A percentile compares a stretch with the other conserved stretches of the same genome.
These are phyloP conservation scores for Hedychridium roseum DNA, from an alignment of 2,888 invertebrate species.

Conservation along the genomic window DNA sequence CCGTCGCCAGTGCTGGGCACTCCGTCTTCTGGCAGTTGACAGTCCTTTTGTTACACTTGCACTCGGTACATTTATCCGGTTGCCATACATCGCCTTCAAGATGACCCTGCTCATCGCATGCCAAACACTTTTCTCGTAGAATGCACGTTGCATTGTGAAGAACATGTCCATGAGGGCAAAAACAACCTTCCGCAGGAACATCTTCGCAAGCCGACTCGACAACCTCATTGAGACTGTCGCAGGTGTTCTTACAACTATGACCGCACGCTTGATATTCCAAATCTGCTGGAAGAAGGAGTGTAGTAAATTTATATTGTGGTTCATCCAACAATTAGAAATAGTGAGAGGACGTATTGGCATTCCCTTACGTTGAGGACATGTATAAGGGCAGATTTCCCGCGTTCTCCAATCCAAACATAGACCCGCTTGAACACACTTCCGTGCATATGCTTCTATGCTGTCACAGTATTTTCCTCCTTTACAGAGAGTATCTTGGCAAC, in stretches of 20 bases:
- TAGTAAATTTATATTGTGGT: not conserved
- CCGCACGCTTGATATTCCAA: slow-evolving; percentile 68
- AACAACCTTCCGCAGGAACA: slow-evolving; percentile 78
- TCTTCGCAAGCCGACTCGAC: slow-evolving; percentile 62
- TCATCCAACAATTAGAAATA: not conserved
- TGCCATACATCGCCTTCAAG: slow-evolving; percentile 75
- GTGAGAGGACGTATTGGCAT: not conserved
- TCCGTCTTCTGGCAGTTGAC: slow-evolving; percentile 72
- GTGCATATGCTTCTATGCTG: slow-evolving; percentile 76
- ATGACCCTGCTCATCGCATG: slow-evolving; percentile 79
- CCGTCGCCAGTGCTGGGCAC: slow-evolving; percentile 67
- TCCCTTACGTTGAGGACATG: slow-evolving; percentile 66
- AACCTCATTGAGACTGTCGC: slow-evolving; percentile 69
- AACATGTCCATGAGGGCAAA: slow-evolving; percentile 80
- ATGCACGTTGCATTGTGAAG: slow-evolving; percentile 79
- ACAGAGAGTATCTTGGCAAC: slow-evolving; percentile 77
- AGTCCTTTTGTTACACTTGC: slow-evolving; percentile 70
- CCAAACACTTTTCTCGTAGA: slow-evolving; percentile 71
- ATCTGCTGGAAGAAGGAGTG: slow-evolving; percentile 39
- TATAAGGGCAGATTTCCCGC: slow-evolving; percentile 71
- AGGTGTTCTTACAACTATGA: slow-evolving; percentile 72
- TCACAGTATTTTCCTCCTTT: slow-evolving; percentile 70
- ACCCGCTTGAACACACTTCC: slow-evolving; percentile 74
- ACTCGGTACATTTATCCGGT: slow-evolving; percentile 77
- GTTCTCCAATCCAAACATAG: slow-evolving; percentile 80